Base-by-base conservation (phyloP, 2,113 vertebrate genomes). In the Pygoscelis antarcticus region DNA sequence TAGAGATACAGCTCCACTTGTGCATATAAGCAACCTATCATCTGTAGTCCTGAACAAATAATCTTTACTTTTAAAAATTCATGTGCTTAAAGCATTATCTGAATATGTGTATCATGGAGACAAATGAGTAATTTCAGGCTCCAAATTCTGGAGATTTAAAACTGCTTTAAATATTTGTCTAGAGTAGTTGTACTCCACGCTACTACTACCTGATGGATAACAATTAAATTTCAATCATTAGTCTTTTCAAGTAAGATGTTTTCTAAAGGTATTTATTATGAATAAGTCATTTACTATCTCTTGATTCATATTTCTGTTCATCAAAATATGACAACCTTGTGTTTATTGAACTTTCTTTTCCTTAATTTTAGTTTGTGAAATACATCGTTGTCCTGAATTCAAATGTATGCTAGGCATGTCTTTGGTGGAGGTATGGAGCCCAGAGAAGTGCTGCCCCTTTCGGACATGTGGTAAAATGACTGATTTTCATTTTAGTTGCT, bases 381-480 rank as follows among this genome's bases (percentile, higher is more conserved):
- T 92, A n/a, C 98, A 98, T 96, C 99, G 98, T 77, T 99, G 99
- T 94, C 98, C 98, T 55, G 98, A 98, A 18, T 97, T 98, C 71
- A 98, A 34, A 8, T 99, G 99, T 97, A 96, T 99, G 57, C 47
- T 97, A 6, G 99, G 99, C 79, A 99, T 99, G 96, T 98, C 98
- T 17, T 97, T 98, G 94, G 94, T 98, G 71, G 98, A 99, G 34
- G 96, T 98, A 32, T 98, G 99, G 97, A 98, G 95, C 90, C 98
- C 98, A 2, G 98, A 98, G 47, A 98, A 97, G 80, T 99, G 99
- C 97, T 99, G 99, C 94, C 99, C 99, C 5, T 98, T 98, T 86
- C 98, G 97, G 82, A 99, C 98, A 21, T 99, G 99, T 30, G 99
- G 99, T 99, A 98, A 97, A 97, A 51, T 38, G n/a, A 13, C 26